phyloP scores from a whole-genome alignment of 2,113 vertebrate genomes.

The zebrafish (Danio rerio) region DNA sequence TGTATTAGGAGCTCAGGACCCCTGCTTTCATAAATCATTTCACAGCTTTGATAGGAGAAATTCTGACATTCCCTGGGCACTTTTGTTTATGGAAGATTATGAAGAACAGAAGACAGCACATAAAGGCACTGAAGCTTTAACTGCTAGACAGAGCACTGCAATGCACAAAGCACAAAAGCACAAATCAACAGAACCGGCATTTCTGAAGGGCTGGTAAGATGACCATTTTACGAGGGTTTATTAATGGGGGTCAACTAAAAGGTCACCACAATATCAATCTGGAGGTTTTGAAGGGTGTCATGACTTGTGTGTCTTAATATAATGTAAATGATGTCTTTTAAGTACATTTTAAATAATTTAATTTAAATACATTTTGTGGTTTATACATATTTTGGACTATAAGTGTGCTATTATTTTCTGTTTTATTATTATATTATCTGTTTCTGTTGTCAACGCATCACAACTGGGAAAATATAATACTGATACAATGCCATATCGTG shows the following conservation, averaged over 20 bases:
- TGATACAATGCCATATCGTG: too few species aligned
- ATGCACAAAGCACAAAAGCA: constrained; percentile 26
- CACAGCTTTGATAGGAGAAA: constrained; percentile 23
- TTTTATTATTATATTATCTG: too few species aligned
- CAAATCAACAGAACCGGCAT: constrained; percentile 29
- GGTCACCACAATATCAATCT: constrained; percentile 34
- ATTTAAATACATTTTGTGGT: too few species aligned
- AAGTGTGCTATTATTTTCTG: too few species aligned
- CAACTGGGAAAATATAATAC: too few species aligned
- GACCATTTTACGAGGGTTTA: constrained; percentile 4
- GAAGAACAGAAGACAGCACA: constrained; percentile 39
- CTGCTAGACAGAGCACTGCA: constrained; percentile 21
- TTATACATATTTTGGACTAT: too few species aligned
- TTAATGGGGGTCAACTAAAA: constrained; percentile 6
- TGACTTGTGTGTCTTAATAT: not conserved
- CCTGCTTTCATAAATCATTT: constrained; percentile 35
- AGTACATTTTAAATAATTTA: too few species aligned
- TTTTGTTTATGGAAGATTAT: constrained; percentile 46
- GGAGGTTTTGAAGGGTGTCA: not conserved
- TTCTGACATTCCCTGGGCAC: constrained; percentile 16
- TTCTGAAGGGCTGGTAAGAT: not conserved
- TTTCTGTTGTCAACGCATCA: too few species aligned
- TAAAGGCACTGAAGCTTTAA: constrained; percentile 24
- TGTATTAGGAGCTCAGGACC: constrained; percentile 37
- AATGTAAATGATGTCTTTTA: too few species aligned